Conservation (phyloP, 2,113 vertebrate species). For the Eubucco bourcierii region DNA sequence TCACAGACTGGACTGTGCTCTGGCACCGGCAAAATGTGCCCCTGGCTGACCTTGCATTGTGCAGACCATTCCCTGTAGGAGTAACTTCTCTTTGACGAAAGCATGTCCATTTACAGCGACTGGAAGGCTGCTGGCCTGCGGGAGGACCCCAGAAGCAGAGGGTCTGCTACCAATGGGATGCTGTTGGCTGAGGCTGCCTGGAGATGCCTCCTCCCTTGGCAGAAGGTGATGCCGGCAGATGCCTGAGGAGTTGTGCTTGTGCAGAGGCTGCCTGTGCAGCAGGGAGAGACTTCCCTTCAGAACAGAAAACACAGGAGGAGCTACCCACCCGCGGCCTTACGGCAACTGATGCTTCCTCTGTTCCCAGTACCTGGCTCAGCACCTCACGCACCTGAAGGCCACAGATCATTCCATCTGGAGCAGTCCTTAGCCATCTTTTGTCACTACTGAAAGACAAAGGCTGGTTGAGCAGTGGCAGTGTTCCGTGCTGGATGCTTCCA, state of each 20-base stretch:
- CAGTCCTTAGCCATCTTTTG: not conserved
- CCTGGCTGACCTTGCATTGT: not conserved
- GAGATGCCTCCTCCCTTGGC: not conserved
- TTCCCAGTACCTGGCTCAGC: not conserved
- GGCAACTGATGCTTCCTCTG: not conserved
- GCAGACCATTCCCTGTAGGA: not conserved
- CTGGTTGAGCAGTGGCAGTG: not conserved
- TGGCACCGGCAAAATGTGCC: fast-evolving
- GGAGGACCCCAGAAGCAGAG: not conserved
- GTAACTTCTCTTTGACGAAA: not conserved
- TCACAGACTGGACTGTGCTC: not conserved
- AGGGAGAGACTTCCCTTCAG: not conserved
- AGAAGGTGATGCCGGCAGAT: fast-evolving
- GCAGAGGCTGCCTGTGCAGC: fast-evolving
- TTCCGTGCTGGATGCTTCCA: not conserved
- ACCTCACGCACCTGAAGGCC: not conserved
- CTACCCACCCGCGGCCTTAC: not conserved
- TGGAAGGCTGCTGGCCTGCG: not conserved
- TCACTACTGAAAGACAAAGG: not conserved
- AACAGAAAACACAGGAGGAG: not conserved
- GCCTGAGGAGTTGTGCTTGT: fast-evolving
- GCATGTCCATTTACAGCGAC: not conserved
- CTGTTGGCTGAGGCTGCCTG: fast-evolving
- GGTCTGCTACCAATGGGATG: not conserved
- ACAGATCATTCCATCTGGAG: not conserved